Evolutionary conservation across 2,797 vertebrate species (phyloP), one percentile per base, ranked within the genome.

Genomic region (Protosalanx chinensis): DNA sequence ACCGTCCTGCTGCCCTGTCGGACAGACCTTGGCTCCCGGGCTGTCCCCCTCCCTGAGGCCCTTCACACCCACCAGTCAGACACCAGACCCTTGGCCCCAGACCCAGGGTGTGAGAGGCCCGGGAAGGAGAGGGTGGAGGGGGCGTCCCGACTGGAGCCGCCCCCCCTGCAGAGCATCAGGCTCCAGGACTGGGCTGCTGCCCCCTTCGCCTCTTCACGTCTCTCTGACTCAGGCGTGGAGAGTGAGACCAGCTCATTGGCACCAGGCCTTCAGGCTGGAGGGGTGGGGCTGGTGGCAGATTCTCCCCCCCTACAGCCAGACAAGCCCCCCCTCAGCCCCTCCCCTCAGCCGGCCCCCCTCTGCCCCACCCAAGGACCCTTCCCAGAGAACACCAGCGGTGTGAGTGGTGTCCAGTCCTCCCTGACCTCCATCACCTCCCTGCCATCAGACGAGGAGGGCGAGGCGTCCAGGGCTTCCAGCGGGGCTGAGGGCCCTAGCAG

Each of bases 151-250:
- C 77, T 89, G 80, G 64, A 68, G 79, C 56, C 77, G 76, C 78
- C 89, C 76, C 76, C 91, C 23, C 71, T 85, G 32, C 87, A 89
- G 53, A 77, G 85, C 71, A 85, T 91, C 88, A 93, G 93, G 78
- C 73, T 91, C 69, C 85, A 87, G 7, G 89, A 91, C 30, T 77
- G 64, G 67, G 83, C 16, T 1, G 64, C 5, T 4, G 13, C 49
- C 93, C 92, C 89, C 0, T 93, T 80, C 77, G 92, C 95, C 73
- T 98, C 96, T 10, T 98, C 97, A 68, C 94, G 95, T 65, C 95
- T 97, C 83, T 98, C 98, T n/a, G 97, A 98, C 90, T 99, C 98
- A 0, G 97, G 97, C 81, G 93, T 98, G 65, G 97, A 98, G 86
- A 98, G 96, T 86, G 97, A 98, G 84, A 93, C 97, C 56, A 98